Base-by-base conservation (phyloP, 2,113 vertebrate genomes). In the Steatornis caripensis region DNA sequence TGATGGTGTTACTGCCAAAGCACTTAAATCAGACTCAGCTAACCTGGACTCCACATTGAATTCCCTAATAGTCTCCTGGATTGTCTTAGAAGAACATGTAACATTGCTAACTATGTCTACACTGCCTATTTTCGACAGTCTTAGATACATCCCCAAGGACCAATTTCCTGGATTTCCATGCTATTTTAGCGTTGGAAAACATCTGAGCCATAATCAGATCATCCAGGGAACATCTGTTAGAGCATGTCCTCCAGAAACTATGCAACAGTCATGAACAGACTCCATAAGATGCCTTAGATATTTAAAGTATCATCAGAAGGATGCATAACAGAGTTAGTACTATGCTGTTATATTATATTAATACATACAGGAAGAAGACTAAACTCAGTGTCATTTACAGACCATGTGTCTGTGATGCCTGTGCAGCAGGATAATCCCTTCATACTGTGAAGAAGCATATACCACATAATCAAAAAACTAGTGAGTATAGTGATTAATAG, bases 121-220 rank as follows among this genome's bases (percentile, higher is more conserved):
- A 12, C 12, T 75, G 26, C 9, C 18, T 68, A 1, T 45, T 61
- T 83, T 34, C 11, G 64, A 24, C 12, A 32, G 6, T 51, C 54
- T 72, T 85, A 60, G 7, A 27, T 46, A 75, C 6, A 60, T 34
- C 10, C 9, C 5, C 39, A 41, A 51, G 26, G 49, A 68, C n/a
- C 15, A 37, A 5, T 37, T 55, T 60, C 17, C 26, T 65, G 34
- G 3, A 2, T 65, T 65, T 55, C 18, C 16, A 21, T n/a, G 34
- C 2, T 43, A 4, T 66, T 85, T 88, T 65, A 15, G 15, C 45
- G 12, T 71, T 27, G 12, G 53, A 64, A 88, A 13, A 74, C 5
- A 30, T 19, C 27, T 3, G 2, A 90, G 32, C 20, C 43, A 34
- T 62, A 53, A 71, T 9, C 0, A 0, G 39, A 72, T 27, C 26